Conservation (phyloP, 2,888 invertebrate genomes). For the Eupeodes latifasciatus region DNA sequence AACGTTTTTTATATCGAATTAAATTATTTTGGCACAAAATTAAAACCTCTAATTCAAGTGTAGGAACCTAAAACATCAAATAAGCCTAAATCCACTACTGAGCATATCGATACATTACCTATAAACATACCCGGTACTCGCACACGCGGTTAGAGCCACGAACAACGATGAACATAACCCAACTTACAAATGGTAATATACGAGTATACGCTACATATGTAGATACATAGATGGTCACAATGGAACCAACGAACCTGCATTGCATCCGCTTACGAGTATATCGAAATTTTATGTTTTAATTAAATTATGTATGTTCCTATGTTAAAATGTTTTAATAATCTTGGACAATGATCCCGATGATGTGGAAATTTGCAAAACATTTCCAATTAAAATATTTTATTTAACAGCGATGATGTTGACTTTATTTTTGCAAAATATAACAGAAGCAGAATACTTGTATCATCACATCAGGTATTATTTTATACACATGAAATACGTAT, state of each 20-base stretch:
- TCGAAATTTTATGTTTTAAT: conserved; percentile 39
- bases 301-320: conserved; percentile 25
- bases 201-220: too few relatives aligned
- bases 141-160: conserved; percentile 14
- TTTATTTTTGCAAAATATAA: not conserved
- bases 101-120: not conserved
- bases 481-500: not conserved
- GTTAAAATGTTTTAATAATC: conserved; percentile 35
- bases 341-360: conserved; percentile 41
- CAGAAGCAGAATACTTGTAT: not conserved
- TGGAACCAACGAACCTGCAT: conserved; percentile 6
- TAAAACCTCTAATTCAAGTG: too few relatives aligned
- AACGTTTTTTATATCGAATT: too few relatives aligned
- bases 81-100: not conserved
- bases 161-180: conserved; percentile 26
- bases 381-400: conserved; percentile 28
- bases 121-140: not conserved
- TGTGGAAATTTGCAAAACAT: conserved; percentile 34
- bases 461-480: not conserved
- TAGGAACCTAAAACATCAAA: not conserved
- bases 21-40: too few relatives aligned
- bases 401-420: conserved; percentile 5
- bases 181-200: not conserved
- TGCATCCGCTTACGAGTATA: not conserved
- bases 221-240: conserved; percentile 14